Conservation (phyloP, 2,888 invertebrate species). For the Hemaris fuciformis region DNA sequence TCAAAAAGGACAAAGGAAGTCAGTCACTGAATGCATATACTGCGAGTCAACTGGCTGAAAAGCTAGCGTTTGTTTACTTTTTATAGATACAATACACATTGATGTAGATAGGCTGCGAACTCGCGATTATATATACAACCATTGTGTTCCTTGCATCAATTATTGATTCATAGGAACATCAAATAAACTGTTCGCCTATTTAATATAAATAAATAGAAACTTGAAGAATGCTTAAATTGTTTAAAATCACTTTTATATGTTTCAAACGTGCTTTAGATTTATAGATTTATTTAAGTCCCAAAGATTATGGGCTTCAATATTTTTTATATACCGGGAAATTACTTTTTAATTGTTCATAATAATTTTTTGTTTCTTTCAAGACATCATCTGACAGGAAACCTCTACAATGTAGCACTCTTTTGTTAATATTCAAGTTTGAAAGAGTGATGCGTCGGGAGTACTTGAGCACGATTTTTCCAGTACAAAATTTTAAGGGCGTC, state of each 20-base stretch:
- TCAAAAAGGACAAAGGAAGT: conserved; percentile 54
- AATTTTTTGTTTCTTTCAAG: neutral
- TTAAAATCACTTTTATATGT: no score
- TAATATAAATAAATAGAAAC: neutral
- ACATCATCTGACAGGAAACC: conserved; percentile 23
- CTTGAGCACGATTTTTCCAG: conserved; percentile 46
- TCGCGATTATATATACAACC: neutral
- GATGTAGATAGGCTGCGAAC: neutral
- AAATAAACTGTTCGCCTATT: neutral
- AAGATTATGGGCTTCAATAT: no score
- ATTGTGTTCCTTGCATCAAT: neutral
- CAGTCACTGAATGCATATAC: conserved; percentile 38
- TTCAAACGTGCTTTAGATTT: no score
- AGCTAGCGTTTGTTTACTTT: conserved; percentile 14
- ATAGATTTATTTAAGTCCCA: no score
- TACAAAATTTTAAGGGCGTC: neutral
- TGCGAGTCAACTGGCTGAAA: conserved; percentile 10
- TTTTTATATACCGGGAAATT: no score
- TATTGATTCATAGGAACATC: neutral
- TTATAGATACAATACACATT: conserved; percentile 18
- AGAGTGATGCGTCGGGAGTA: conserved; percentile 19
- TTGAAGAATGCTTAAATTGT: no score
- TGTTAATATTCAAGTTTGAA: conserved; percentile 2
- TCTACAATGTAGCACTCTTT: conserved; percentile 17
- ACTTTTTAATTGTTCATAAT: no score